phyloP scores from a whole-genome alignment of 2,888 invertebrate genomes.

The Amblyjoppa proteus region DNA sequence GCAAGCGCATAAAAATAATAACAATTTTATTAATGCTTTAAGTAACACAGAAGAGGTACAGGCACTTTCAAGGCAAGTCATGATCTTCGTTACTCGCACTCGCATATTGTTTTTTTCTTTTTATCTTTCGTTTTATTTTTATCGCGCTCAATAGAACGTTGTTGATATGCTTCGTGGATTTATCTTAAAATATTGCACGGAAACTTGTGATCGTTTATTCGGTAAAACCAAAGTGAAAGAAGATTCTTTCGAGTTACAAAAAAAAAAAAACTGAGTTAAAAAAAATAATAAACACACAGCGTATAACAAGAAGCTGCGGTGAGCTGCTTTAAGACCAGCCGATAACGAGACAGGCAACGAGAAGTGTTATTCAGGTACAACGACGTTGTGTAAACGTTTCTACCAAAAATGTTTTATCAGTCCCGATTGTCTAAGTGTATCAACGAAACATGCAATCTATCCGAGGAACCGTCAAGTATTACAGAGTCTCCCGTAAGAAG shows the following conservation, averaged over 20 bases:
- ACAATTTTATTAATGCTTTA: conserved; percentile 81
- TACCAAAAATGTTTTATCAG: conserved; percentile 22
- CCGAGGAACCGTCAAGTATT: conserved; percentile 58
- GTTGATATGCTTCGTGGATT: conserved; percentile 17
- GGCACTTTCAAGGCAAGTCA: conserved; percentile 75
- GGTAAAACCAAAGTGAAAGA: conserved; percentile 25
- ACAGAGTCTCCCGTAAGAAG: conserved; percentile 38
- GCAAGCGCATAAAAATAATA: conserved; percentile 81
- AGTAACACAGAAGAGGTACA: conserved; percentile 80
- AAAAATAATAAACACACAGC: conserved; percentile 10
- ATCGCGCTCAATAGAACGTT: conserved; percentile 37
- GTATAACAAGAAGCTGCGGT: conserved; percentile 15
- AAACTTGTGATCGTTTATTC: conserved; percentile 36
- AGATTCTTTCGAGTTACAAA: neutral
- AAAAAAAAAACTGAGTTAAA: neutral
- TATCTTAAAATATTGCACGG: conserved; percentile 55
- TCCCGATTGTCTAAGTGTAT: conserved; percentile 32
- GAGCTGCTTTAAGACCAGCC: neutral
- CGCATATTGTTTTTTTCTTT: conserved; percentile 3
- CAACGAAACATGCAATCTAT: conserved; percentile 61
- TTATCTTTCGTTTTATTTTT: neutral
- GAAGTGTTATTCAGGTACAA: conserved; percentile 17
- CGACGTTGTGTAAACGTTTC: conserved; percentile 7
- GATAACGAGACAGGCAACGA: neutral
- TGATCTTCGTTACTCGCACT: conserved; percentile 48